Base-by-base conservation (phyloP, 2,797 vertebrate species). In the Botia kubotai region DNA sequence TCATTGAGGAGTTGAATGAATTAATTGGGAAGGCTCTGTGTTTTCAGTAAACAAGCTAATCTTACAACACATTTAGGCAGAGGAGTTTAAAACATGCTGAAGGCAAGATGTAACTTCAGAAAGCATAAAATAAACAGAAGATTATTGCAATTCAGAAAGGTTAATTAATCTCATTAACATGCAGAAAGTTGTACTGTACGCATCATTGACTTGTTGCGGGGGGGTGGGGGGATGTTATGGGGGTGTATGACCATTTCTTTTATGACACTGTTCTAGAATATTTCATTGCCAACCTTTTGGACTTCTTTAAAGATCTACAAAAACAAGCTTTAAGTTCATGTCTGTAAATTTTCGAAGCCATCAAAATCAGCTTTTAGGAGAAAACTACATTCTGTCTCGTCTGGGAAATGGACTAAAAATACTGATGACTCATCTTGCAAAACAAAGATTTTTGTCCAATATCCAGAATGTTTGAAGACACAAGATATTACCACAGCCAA, bases 21-120 rank as follows among this genome's bases (percentile, higher is more conserved):
- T 75, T 74, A 63, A 55, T 70, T 33, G n/a, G 68, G 23, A 52
- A 68, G 55, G 33, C 50, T 84, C 17, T 57, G 29, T 48, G 65
- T 83, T 80, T 78, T 36, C 46, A 6, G 39, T 29, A 76, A 68
- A 79, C 68, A 83, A 81, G 26, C 13, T 16, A 73, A 33, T 68
- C 46, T 46, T n/a, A 16, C 7, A 48, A 75, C 71, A 72, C 43
- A 69, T 52, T 65, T 46, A 71, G 48, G 58, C 68, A 75, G 73
- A 48, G 43, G 6, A 48, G 57, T 80, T 69, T 75, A 62, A 26
- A 16, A 68, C 46, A 74, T 43, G 23, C 29, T 66, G 36, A 65
- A 66, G 50, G 68, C 81, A 57, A 66, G 23, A 39, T 57, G 29
- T 14, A 77, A 23, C 29, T 74, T 77, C 23, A 57, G 21, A 46